These are phyloP conservation scores for Lethrus apterus DNA, from an alignment of 1,140 invertebrate genomes.

Conservation along the genomic window DNA sequence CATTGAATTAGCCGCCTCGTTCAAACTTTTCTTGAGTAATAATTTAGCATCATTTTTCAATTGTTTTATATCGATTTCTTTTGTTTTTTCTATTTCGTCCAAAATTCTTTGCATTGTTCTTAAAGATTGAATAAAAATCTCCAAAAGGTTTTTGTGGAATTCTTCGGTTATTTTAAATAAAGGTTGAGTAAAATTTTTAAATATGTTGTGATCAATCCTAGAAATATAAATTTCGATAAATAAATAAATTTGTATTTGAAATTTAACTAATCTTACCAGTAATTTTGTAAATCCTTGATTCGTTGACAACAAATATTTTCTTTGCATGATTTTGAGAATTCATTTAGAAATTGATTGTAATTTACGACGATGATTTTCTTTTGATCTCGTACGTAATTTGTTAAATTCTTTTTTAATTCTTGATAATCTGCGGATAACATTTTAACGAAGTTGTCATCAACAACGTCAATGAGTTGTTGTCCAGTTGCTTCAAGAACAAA, in stretches of 20 bases:
- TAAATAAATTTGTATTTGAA: too few relatives aligned
- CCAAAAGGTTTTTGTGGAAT: too few relatives aligned
- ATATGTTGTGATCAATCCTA: too few relatives aligned
- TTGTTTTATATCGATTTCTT: constrained; percentile 14
- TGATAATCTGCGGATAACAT: constrained; percentile 8
- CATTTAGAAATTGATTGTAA: constrained; percentile 3
- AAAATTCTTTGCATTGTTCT: too few relatives aligned
- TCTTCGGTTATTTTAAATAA: too few relatives aligned
- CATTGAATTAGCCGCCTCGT: constrained; percentile 14
- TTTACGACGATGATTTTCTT: not conserved
- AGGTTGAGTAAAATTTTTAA: too few relatives aligned
- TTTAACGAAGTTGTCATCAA: constrained; percentile 21
- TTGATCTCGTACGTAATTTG: not conserved
- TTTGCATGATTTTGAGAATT: not conserved
- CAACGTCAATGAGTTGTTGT: constrained; percentile 18
- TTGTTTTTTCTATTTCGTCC: too few relatives aligned
- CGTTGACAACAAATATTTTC: too few relatives aligned
- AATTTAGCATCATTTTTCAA: constrained; percentile 17
- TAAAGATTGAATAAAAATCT: too few relatives aligned
- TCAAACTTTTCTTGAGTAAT: constrained; percentile 16
- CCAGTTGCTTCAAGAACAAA: constrained; percentile 19
- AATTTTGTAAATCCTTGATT: too few relatives aligned
- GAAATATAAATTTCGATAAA: too few relatives aligned
- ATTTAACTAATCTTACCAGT: too few relatives aligned
- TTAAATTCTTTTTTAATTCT: constrained; percentile 11